Percentiles rank a stretch among this genome's conserved stretches.
Evolutionary conservation across 2,113 vertebrate species (phyloP).

Genomic region (Nettapus auritus): DNA sequence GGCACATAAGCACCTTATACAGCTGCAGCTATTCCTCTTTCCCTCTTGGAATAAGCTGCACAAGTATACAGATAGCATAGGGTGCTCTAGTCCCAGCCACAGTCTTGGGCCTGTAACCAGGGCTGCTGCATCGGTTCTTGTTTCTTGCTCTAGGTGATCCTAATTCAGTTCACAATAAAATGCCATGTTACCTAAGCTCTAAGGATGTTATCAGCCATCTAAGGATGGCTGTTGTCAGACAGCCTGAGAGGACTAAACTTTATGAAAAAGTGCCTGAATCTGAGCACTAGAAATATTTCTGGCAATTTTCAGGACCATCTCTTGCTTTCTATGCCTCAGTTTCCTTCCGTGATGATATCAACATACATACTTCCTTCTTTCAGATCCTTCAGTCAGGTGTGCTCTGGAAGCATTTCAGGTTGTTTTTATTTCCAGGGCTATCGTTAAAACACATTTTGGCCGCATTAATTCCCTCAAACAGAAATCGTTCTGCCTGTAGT

Average conservation of each 20-base stretch:
- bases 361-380: neutral
- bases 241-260: neutral
- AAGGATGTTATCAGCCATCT: too few relatives aligned
- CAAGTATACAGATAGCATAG: neutral
- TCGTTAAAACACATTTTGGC: conserved; percentile 8
- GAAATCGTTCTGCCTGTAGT: conserved; percentile 32
- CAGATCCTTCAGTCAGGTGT: neutral
- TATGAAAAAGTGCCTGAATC: neutral
- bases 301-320: neutral
- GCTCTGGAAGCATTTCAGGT: neutral
- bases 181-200: accelerated
- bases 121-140: neutral
- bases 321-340: neutral
- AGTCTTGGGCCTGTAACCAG: neutral
- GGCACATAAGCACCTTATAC: neutral
- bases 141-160: neutral
- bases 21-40: neutral
- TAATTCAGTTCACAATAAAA: neutral
- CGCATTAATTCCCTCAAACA: conserved; percentile 32
- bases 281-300: neutral
- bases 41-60: neutral
- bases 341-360: neutral
- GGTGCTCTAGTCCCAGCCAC: neutral
- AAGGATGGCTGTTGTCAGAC: neutral
- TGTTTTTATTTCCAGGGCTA: conserved; percentile 32